These are phyloP conservation scores for Heliconius erato DNA, from an alignment of 2,888 invertebrate species.

Conservation along the genomic window DNA sequence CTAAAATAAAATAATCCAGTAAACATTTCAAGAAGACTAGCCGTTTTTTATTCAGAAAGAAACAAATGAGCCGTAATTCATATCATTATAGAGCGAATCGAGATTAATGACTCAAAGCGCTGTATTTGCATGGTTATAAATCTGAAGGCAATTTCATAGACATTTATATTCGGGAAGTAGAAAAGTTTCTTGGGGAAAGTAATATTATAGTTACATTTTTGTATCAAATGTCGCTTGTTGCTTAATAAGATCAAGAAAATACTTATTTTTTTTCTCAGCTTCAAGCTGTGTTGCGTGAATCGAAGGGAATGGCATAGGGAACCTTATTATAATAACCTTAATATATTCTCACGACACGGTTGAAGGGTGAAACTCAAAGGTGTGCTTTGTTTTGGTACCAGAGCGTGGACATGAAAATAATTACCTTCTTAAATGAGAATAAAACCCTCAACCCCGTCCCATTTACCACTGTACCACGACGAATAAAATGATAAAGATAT, in stretches of 20 bases:
- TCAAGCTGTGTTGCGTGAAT: background rate
- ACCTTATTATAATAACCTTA: too few relatives aligned
- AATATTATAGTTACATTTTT: conserved; percentile 2
- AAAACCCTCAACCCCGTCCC: too few relatives aligned
- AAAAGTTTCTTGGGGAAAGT: conserved; percentile 13
- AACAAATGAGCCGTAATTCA: conserved; percentile 13
- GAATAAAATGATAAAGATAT: too few relatives aligned
- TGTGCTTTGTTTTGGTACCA: background rate
- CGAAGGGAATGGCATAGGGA: background rate
- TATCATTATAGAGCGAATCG: conserved; percentile 15
- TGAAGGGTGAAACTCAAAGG: background rate
- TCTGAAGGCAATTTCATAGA: conserved; percentile 13
- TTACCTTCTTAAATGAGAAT: too few relatives aligned
- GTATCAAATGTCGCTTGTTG: background rate
- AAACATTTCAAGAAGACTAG: background rate
- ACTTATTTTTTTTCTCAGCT: background rate
- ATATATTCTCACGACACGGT: too few relatives aligned
- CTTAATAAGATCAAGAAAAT: background rate
- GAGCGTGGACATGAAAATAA: too few relatives aligned
- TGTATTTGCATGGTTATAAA: conserved; percentile 44
- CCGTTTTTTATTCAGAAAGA: background rate
- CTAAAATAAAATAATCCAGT: background rate
- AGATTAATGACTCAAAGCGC: conserved; percentile 45
- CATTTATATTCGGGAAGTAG: conserved; percentile 29
- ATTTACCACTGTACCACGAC: too few relatives aligned